Evolutionary conservation across 2,113 vertebrate species (phyloP), one percentile per base, ranked within the genome.

Genomic region (Perccottus glenii): DNA sequence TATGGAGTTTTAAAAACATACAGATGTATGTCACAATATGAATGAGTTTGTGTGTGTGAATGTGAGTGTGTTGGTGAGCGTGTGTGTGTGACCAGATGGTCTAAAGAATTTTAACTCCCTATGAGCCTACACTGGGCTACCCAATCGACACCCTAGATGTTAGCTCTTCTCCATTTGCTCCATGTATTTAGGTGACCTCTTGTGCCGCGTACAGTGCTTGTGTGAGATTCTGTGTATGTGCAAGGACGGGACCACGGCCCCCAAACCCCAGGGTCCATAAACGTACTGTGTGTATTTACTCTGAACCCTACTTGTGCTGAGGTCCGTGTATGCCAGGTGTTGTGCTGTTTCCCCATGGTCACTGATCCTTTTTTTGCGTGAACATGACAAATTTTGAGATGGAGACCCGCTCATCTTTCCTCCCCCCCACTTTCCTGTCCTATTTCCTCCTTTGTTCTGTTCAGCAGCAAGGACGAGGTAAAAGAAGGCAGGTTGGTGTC

Each of bases 201-300:
- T 94, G 96, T 99, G 95, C 94, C 93, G 94, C 96, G 95, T 95
- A 94, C 95, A 96, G 96, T 98, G 96, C 94, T 96, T 94, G 94
- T 94, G 95, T 97, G 96, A 94, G 95, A 96, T 92, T 97, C 92
- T 93, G 95, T 95, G 94, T 91, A 86, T 83, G 85, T 95, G 94
- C 93, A 95, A 94, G 94, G 74, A 83, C 36, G 48, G 78, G 82
- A 85, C 83, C 84, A 81, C 65, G 47, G 66, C 83, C 38, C 73
- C 69, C 64, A 56, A 56, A 60, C 52, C 60, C 82, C 76, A 48
- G 81, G 81, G 67, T 70, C 80, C 74, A 32, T 44, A 73, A 77
- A 75, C 86, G 93, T 94, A 93, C 89, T 56, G 90, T 95, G 90
- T 96, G 92, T 94, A 93, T 94, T 94, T 95, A 95, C 93, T 94